phyloP scores from a whole-genome alignment of 2,888 invertebrate species.

The Lasioglossum oenotherae region DNA sequence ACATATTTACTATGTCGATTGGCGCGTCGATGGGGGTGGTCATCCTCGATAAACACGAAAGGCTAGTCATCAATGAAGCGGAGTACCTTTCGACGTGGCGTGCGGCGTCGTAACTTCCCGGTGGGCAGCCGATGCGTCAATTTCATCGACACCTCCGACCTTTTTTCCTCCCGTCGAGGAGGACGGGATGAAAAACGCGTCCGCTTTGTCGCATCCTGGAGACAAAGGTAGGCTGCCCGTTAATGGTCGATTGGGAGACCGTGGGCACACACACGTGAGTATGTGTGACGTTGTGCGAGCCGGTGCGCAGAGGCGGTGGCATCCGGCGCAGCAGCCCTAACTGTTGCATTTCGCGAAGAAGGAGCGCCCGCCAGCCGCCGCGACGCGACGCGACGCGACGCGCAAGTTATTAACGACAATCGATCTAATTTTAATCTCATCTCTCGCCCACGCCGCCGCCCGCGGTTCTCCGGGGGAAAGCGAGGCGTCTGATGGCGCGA shows the following conservation, averaged over 20 bases:
- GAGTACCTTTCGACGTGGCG: constrained; percentile 4
- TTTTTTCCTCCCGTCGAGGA: not conserved
- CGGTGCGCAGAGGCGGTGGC: constrained; percentile 13
- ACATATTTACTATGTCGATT: not conserved
- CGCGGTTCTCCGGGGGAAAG: constrained; percentile 40
- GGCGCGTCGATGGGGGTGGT: not conserved
- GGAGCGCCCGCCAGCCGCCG: constrained; percentile 27
- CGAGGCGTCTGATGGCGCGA: constrained; percentile 66
- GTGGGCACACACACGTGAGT: not conserved
- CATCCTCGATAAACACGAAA: not conserved
- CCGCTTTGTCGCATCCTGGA: not conserved
- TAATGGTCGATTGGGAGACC: constrained; percentile 18
- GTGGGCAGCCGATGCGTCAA: constrained; percentile 9
- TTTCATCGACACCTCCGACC: constrained; percentile 38
- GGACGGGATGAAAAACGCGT: not conserved
- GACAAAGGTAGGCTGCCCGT: constrained; percentile 8
- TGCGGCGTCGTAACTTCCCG: not conserved
- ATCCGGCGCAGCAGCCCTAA: constrained; percentile 30
- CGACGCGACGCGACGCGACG: constrained; percentile 7
- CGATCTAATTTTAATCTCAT: constrained; percentile 70
- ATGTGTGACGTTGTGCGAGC: not conserved
- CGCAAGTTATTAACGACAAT: constrained; percentile 67
- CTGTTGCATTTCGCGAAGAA: constrained; percentile 59
- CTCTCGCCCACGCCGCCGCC: constrained; percentile 59
- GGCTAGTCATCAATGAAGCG: constrained; percentile 10